A percentile compares a stretch with the other conserved stretches of the same genome.
Conservation (phyloP, 2,113 vertebrate species). For the Gymnobelideus leadbeateri region DNA sequence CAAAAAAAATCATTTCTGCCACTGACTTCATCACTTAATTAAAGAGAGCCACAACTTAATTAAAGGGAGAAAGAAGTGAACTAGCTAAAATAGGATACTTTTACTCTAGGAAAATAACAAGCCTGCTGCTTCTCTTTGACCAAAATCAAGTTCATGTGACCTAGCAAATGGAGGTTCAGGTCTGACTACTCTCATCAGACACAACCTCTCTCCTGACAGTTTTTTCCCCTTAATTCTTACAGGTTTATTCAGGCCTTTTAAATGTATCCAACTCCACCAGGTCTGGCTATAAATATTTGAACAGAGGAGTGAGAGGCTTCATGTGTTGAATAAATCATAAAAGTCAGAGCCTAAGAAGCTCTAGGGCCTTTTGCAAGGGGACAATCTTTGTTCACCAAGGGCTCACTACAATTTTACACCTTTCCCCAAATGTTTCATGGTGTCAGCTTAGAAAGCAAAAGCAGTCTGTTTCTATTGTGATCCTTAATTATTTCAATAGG, state of each 20-base stretch:
- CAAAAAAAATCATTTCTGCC: slow-evolving; percentile 58
- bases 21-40: slow-evolving; percentile 66
- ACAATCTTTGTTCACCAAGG: neutral
- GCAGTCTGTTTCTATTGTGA: neutral
- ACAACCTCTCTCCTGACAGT: slow-evolving; percentile 50
- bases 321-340: slow-evolving; percentile 54
- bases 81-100: slow-evolving; percentile 16
- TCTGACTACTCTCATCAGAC: neutral
- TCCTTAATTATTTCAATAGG: slow-evolving; percentile 18
- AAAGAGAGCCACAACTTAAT: slow-evolving; percentile 66
- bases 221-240: slow-evolving; percentile 33
- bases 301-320: slow-evolving; percentile 46
- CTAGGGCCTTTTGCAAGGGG: neutral
- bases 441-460: neutral
- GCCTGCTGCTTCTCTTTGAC: slow-evolving; percentile 51
- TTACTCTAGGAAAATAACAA: slow-evolving; percentile 46
- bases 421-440: neutral
- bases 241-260: slow-evolving; percentile 60
- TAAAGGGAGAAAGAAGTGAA: slow-evolving; percentile 41
- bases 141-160: slow-evolving; percentile 55
- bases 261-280: slow-evolving; percentile 51
- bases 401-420: neutral
- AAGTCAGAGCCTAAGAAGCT: neutral
- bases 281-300: slow-evolving; percentile 60
- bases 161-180: neutral